Evolutionary conservation across 2,888 invertebrate genomes (phyloP).

Genomic region (Apeira syringaria): DNA sequence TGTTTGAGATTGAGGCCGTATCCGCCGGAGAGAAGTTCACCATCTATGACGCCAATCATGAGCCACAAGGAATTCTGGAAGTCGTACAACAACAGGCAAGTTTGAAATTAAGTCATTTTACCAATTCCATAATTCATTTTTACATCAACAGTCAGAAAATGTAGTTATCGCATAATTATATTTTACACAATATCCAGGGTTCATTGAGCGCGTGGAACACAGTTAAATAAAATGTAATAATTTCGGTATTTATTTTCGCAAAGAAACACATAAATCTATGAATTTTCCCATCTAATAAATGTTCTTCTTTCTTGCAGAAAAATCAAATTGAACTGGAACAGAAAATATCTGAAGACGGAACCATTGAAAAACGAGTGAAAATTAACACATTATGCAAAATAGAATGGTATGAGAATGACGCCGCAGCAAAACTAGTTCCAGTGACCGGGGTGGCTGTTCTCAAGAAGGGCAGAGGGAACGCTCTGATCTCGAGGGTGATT

Average conservation of each 20-base stretch:
- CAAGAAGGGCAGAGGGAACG: constrained; percentile 77
- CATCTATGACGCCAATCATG: constrained; percentile 86
- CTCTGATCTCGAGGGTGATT: constrained; percentile 79
- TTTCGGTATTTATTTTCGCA: too few relatives aligned
- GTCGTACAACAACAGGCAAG: constrained; percentile 86
- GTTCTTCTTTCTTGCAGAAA: constrained; percentile 53
- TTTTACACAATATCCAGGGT: too few relatives aligned
- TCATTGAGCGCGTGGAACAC: too few relatives aligned
- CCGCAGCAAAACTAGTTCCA: constrained; percentile 83
- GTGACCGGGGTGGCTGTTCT: constrained; percentile 84
- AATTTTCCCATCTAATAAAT: constrained; percentile 1
- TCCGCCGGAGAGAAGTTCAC: constrained; percentile 88
- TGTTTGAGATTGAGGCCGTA: constrained; percentile 87
- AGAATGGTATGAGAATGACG: constrained; percentile 86
- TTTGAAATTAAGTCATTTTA: too few relatives aligned
- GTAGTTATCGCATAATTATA: too few relatives aligned
- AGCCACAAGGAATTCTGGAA: constrained; percentile 87
- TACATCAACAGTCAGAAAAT: too few relatives aligned
- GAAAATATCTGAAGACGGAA: constrained; percentile 64
- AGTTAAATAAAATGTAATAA: too few relatives aligned
- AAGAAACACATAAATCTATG: too few relatives aligned
- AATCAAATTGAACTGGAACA: constrained; percentile 77
- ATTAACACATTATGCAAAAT: constrained; percentile 86
- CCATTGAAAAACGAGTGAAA: constrained; percentile 85
- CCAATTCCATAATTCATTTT: too few relatives aligned